Percentiles rank a stretch among this genome's conserved stretches.
Conservation (phyloP, 2,888 invertebrate species). For the Agrochola litura region DNA sequence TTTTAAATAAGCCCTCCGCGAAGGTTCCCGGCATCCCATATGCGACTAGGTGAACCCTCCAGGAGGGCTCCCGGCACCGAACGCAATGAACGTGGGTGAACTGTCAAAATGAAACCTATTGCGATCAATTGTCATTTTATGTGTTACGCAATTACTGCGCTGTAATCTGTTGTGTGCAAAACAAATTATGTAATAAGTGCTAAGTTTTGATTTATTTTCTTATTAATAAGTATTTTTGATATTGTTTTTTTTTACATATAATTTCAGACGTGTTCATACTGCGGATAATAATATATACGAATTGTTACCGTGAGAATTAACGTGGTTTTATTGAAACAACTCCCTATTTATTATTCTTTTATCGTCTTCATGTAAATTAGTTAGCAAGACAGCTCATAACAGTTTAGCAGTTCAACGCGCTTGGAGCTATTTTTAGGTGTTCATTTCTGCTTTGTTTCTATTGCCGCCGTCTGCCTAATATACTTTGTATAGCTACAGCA, state of each 20-base stretch:
- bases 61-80: too few relatives aligned
- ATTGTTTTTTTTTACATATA: constrained; percentile 16
- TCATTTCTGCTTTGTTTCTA: constrained; percentile 8
- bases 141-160: too few relatives aligned
- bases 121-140: too few relatives aligned
- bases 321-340: constrained; percentile 39
- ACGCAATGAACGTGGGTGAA: too few relatives aligned
- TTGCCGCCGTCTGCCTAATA: neutral
- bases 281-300: constrained; percentile 52
- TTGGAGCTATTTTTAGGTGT: constrained; percentile 34
- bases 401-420: constrained; percentile 27
- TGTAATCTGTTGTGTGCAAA: constrained; percentile 16
- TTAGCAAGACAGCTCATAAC: neutral
- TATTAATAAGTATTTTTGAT: constrained; percentile 3
- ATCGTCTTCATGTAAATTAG: constrained; percentile 33
- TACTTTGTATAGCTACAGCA: neutral
- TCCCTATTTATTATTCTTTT: constrained; percentile 42
- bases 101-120: too few relatives aligned
- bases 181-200: constrained; percentile 24
- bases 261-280: constrained; percentile 37
- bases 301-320: constrained; percentile 43
- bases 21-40: too few relatives aligned
- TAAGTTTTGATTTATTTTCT: constrained; percentile 11
- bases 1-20: too few relatives aligned
- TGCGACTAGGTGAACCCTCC: too few relatives aligned